Evolutionary conservation across 92 coral and sea anemone genomes (phyloP).

Genomic region (Palythoa grandis): DNA sequence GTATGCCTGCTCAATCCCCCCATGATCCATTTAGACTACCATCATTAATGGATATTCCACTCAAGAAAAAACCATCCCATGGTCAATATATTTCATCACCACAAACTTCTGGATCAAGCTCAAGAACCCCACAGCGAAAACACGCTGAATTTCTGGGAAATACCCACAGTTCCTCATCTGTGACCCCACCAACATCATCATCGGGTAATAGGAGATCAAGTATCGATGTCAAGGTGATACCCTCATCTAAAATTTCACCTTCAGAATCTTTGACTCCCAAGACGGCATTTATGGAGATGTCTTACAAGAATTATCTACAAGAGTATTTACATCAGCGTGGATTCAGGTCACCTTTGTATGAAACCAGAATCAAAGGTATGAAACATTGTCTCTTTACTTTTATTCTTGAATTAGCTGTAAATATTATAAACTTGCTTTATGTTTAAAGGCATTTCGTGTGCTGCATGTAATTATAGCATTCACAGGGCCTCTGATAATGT

Average conservation of each 20-base stretch:
- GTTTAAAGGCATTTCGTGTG: no score
- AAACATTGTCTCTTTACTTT: not conserved
- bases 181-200: not conserved
- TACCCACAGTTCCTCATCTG: not conserved
- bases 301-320: conserved; percentile 86
- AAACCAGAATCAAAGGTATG: conserved; percentile 70
- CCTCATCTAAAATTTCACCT: conserved; percentile 36
- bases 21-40: not conserved
- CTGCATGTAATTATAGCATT: no score
- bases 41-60: not conserved
- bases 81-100: not conserved
- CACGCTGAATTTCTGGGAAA: not conserved
- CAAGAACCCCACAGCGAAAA: not conserved
- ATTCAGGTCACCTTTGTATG: conserved; percentile 66
- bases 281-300: conserved; percentile 35
- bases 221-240: not conserved
- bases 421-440: no score
- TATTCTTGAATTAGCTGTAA: not conserved
- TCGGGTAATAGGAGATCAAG: not conserved
- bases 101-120: not conserved
- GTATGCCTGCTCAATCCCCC: no score
- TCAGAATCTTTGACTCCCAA: conserved; percentile 6
- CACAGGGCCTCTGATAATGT: no score
- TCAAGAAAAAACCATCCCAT: not conserved
- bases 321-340: conserved; percentile 89